Conservation (phyloP, 2,797 vertebrate genomes). For the Eremophila alpestris region DNA sequence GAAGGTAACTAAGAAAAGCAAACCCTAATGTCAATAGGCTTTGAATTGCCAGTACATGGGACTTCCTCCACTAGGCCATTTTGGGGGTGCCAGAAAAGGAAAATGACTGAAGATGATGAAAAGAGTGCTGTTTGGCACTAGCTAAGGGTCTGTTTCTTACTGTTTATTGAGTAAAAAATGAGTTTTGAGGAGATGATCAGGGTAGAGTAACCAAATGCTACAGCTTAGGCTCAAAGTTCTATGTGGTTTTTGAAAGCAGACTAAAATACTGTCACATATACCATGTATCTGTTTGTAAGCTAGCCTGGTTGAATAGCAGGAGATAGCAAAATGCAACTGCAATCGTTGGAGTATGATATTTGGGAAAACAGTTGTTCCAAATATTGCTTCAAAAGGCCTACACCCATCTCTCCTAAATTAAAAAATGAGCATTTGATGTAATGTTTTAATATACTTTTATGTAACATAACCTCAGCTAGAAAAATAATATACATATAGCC, state of each 20-base stretch:
- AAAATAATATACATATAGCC: not conserved
- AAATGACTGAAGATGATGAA: not conserved
- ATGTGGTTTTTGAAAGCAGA: not conserved
- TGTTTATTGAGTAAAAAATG: not conserved
- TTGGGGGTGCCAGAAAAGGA: not conserved
- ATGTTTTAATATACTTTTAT: conserved; percentile 14
- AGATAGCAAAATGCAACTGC: not conserved
- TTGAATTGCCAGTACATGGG: not conserved
- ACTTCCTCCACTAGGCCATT: not conserved
- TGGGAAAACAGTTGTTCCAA: not conserved
- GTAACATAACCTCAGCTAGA: not conserved
- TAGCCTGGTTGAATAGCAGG: not conserved
- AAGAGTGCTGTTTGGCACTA: not conserved
- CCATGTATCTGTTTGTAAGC: not conserved
- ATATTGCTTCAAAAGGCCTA: not conserved
- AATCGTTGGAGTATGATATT: not conserved
- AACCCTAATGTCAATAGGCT: not conserved
- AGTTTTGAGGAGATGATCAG: not conserved
- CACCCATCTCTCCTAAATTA: not conserved
- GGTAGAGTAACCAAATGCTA: not conserved
- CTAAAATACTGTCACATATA: not conserved
- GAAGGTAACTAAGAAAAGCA: conserved; percentile 5
- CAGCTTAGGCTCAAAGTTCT: not conserved
- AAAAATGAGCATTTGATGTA: conserved; percentile 4
- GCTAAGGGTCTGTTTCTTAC: not conserved